Conservation (phyloP, 2,888 invertebrate genomes). For the Drosophila villosipedis region DNA sequence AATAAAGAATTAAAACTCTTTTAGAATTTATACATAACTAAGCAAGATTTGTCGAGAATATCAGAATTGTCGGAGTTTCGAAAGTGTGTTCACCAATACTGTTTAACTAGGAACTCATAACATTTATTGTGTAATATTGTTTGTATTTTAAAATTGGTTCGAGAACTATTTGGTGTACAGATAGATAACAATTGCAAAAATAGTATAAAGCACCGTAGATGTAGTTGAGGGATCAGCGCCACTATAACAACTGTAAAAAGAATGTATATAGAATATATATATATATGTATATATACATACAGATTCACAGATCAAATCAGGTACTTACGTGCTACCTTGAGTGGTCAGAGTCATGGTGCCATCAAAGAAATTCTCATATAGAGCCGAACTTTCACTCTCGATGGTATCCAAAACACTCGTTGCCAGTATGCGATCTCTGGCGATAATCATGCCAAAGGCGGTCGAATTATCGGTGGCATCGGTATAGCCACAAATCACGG, state of each 20-base stretch:
- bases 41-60: background rate
- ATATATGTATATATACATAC: background rate
- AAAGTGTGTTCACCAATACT: background rate
- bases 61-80: background rate
- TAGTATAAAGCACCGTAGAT: constrained; percentile 27
- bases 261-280: background rate
- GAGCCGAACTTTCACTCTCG: constrained; percentile 37
- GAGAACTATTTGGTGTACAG: constrained; percentile 33
- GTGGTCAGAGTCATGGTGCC: constrained; percentile 64
- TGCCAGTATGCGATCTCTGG: constrained; percentile 52
- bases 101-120: background rate
- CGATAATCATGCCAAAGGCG: constrained; percentile 63
- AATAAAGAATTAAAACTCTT: background rate
- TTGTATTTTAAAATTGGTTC: background rate
- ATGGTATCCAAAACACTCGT: constrained; percentile 38
- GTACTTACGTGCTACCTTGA: constrained; percentile 67
- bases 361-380: constrained; percentile 56
- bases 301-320: background rate
- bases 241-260: constrained; percentile 39
- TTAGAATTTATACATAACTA: background rate
- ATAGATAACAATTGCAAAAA: constrained; percentile 37
- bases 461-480: constrained; percentile 61
- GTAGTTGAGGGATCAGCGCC: constrained; percentile 41
- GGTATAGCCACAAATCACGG: constrained; percentile 76
- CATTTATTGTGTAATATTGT: background rate